Conservation (phyloP, 2,888 invertebrate species). For the Balanococcus diminutus region DNA sequence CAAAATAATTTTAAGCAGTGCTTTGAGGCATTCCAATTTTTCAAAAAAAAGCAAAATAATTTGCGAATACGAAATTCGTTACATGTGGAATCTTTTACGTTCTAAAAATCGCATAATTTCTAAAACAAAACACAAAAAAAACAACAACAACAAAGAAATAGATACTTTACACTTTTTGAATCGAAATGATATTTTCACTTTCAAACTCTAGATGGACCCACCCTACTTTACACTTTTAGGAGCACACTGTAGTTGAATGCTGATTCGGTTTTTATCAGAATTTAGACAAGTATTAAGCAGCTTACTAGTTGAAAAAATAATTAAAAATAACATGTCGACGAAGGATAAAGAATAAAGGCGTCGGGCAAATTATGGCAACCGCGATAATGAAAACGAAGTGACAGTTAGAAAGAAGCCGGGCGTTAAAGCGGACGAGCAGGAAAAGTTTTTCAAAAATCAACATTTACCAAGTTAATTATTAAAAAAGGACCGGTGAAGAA, state of each 20-base stretch:
- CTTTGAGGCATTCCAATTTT: no score
- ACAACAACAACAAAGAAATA: no score
- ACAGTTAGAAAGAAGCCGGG: not conserved
- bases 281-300: conserved; percentile 10
- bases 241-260: not conserved
- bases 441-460: conserved; percentile 35
- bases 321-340: conserved; percentile 37
- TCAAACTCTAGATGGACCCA: no score
- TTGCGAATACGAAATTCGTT: no score
- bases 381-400: conserved; percentile 34
- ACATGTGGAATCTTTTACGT: no score
- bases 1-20: no score
- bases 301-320: conserved; percentile 15
- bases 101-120: no score
- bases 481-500: conserved; percentile 32
- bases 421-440: conserved; percentile 3
- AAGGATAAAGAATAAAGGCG: conserved; percentile 26
- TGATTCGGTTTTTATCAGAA: conserved; percentile 21
- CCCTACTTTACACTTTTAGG: not conserved
- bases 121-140: no score
- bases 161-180: no score
- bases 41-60: no score
- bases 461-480: conserved; percentile 31
- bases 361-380: conserved; percentile 32
- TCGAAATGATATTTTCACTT: no score